Conservation (phyloP, 2,113 vertebrate species). For the Lutjanus erythropterus region DNA sequence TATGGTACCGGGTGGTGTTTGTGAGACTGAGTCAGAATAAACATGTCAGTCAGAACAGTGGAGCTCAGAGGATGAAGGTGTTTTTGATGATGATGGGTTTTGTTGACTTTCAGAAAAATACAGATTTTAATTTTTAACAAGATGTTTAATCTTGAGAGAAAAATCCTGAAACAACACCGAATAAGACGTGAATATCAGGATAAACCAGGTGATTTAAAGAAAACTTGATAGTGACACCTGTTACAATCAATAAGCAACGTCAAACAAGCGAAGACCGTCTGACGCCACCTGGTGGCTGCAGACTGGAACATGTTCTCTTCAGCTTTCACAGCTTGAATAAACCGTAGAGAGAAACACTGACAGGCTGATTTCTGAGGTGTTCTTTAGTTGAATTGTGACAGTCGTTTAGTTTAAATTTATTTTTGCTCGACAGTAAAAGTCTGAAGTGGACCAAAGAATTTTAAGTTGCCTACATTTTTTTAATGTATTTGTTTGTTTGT, state of each 20-base stretch:
- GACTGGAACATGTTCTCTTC: background rate
- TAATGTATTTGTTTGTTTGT: background rate
- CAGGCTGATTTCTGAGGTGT: background rate
- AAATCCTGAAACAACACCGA: too few relatives aligned
- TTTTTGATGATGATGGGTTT: background rate
- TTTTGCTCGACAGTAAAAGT: background rate
- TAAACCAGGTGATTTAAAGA: too few relatives aligned
- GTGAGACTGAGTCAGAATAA: too few relatives aligned
- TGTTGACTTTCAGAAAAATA: background rate
- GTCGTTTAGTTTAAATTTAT: background rate
- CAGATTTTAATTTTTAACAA: background rate
- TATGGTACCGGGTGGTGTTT: too few relatives aligned
- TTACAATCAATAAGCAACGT: slow-evolving; percentile 17
- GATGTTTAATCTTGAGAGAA: background rate
- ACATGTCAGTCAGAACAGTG: too few relatives aligned
- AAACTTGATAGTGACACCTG: too few relatives aligned
- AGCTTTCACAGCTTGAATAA: background rate
- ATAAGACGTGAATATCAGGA: too few relatives aligned
- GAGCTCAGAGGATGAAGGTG: too few relatives aligned
- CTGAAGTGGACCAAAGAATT: slow-evolving; percentile 48
- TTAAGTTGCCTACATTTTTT: slow-evolving; percentile 17
- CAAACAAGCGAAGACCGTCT: slow-evolving; percentile 57
- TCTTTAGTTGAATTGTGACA: background rate
- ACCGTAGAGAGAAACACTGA: background rate
- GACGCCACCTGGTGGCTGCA: background rate